phyloP scores from a whole-genome alignment of 2,113 vertebrate species.

The Oncorhynchus mykiss region DNA sequence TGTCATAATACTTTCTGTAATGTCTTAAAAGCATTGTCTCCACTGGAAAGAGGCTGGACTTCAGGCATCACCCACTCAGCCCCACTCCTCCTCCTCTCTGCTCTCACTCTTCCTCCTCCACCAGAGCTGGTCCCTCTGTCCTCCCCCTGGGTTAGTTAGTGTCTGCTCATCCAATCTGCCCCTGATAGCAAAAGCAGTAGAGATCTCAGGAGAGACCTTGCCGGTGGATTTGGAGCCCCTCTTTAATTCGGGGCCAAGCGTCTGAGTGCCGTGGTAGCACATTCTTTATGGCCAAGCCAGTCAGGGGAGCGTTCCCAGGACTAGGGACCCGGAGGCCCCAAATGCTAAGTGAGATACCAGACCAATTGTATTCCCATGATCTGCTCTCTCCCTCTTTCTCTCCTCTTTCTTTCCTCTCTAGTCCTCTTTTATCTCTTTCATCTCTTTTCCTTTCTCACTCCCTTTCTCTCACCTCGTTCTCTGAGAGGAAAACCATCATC shows the following conservation, averaged over 20 bases:
- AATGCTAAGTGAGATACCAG: conserved; percentile 77
- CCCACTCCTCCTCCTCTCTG: conserved; percentile 24
- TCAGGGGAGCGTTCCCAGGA: conserved; percentile 70
- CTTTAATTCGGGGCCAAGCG: conserved; percentile 74
- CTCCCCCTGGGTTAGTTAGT: conserved; percentile 34
- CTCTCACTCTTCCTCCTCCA: conserved; percentile 31
- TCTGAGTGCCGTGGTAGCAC: conserved; percentile 72
- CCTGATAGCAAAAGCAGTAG: conserved; percentile 78
- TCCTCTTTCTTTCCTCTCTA: not conserved
- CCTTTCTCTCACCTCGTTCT: conserved; percentile 6
- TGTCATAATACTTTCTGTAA: too few species aligned
- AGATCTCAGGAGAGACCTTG: conserved; percentile 70
- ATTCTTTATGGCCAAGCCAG: conserved; percentile 70
- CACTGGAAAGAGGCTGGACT: conserved; percentile 10
- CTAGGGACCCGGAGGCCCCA: conserved; percentile 62
- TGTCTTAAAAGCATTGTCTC: conserved; percentile 25
- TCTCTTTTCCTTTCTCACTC: not conserved
- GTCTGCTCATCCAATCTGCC: conserved; percentile 74
- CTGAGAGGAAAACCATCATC: conserved; percentile 60
- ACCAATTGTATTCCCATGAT: conserved; percentile 70
- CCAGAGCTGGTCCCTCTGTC: conserved; percentile 23
- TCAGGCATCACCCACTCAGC: conserved; percentile 24
- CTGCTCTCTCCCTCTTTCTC: conserved; percentile 7
- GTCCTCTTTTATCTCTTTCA: conserved; percentile 16
- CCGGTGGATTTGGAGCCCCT: conserved; percentile 70